Percentiles rank a stretch among this genome's conserved stretches.
These are phyloP conservation scores for Ectemnius lituratus DNA, from an alignment of 2,888 invertebrate genomes.

Conservation along the genomic window DNA sequence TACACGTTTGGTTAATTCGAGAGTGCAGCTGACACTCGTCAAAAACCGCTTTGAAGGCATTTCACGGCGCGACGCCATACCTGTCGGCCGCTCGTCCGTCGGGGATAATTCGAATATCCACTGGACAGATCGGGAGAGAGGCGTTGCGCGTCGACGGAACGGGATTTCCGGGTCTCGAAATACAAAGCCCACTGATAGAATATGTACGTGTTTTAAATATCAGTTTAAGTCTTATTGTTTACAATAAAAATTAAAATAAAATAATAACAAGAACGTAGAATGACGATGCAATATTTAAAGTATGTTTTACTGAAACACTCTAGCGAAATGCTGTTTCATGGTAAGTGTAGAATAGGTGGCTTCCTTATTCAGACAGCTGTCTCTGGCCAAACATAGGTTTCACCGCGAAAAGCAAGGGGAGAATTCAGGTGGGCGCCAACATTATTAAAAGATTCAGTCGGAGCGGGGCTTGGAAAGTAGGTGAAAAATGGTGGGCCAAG, in stretches of 20 bases:
- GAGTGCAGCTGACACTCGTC: constrained; percentile 14
- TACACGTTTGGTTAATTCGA: constrained; percentile 11
- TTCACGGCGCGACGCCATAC: constrained; percentile 8
- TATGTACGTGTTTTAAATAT: not conserved
- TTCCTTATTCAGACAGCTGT: not conserved
- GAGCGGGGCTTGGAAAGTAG: constrained; percentile 27
- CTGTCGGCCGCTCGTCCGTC: constrained; percentile 7
- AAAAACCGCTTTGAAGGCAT: constrained; percentile 15
- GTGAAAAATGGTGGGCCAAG: constrained; percentile 40
- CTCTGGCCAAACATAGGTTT: not conserved
- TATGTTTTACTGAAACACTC: no score
- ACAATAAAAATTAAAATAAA: no score
- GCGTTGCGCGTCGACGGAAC: constrained; percentile 13
- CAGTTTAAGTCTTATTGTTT: no score
- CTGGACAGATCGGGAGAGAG: not conserved
- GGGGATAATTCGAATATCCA: constrained; percentile 6
- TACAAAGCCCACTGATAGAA: not conserved
- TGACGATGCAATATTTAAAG: no score
- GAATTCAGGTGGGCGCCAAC: not conserved
- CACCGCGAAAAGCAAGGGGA: not conserved
- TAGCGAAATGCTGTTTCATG: not conserved
- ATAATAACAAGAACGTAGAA: no score
- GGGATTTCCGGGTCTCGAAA: not conserved
- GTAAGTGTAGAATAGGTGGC: not conserved
- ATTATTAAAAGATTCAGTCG: constrained; percentile 46